Evolutionary conservation across 92 coral and sea anemone species (phyloP).

Genomic region (Micromussa lordhowensis): DNA sequence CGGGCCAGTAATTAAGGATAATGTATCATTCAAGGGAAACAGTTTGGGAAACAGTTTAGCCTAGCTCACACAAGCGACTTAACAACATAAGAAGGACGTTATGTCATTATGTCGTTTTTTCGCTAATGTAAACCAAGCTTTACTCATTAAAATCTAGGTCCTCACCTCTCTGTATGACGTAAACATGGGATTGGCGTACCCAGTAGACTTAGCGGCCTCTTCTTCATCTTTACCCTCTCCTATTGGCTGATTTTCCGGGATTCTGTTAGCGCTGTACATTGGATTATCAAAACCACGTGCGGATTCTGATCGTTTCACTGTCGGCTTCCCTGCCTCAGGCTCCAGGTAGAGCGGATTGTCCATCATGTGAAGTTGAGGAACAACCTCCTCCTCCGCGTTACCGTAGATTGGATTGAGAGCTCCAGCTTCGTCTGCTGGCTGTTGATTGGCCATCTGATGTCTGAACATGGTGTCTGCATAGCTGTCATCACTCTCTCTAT

Average conservation of each 20-base stretch:
- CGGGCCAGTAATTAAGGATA: no score
- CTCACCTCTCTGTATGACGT: slow-evolving; percentile 19
- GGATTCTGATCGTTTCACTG: slow-evolving; percentile 18
- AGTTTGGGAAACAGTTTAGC: no score
- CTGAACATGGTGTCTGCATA: slow-evolving; percentile 80
- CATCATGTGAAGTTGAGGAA: slow-evolving; percentile 6
- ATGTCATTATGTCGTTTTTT: no score
- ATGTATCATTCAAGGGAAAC: no score
- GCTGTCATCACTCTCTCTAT: slow-evolving; percentile 52
- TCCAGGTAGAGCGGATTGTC: slow-evolving; percentile 68
- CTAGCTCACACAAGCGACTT: no score
- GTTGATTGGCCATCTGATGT: slow-evolving; percentile 73
- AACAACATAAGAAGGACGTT: no score
- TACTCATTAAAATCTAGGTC: not conserved
- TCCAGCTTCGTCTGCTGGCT: slow-evolving; percentile 40
- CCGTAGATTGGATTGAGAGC: slow-evolving; percentile 79
- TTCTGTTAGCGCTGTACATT: slow-evolving; percentile 44
- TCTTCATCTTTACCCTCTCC: slow-evolving; percentile 23
- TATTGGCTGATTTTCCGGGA: not conserved
- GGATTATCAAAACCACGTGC: slow-evolving; percentile 68
- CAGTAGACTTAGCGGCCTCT: slow-evolving; percentile 6
- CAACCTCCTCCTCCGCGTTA: slow-evolving; percentile 54
- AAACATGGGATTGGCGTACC: slow-evolving; percentile 50
- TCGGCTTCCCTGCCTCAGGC: slow-evolving; percentile 20
- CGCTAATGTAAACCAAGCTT: not conserved